A percentile compares a stretch with the other conserved stretches of the same genome.
Evolutionary conservation across 2,113 vertebrate genomes (phyloP).

Genomic region (Piprites chloris): DNA sequence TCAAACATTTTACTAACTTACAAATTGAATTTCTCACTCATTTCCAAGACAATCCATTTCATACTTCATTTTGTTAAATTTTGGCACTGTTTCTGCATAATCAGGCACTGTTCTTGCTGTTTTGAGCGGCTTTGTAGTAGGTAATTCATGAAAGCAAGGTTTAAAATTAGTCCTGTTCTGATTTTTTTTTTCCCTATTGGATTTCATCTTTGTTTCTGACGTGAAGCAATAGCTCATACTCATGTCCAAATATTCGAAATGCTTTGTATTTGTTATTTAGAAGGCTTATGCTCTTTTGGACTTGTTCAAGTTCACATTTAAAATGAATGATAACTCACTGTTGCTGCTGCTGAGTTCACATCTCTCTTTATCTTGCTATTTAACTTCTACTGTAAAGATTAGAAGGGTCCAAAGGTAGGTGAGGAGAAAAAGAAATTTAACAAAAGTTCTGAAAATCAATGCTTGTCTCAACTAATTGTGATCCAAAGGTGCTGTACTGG

Average conservation of each 20-base stretch:
- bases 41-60: not conserved
- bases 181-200: rapidly evolving
- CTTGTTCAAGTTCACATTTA: not conserved
- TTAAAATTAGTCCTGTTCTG: not conserved
- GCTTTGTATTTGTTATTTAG: not conserved
- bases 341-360: not conserved
- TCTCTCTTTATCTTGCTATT: not conserved
- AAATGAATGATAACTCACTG: not conserved
- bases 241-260: not conserved
- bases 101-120: not conserved
- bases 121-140: not conserved
- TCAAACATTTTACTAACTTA: not conserved
- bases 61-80: not conserved
- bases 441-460: not conserved
- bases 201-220: not conserved
- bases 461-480: not conserved
- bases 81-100: not conserved
- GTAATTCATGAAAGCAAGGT: not conserved
- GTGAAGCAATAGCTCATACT: not conserved
- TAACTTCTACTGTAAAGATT: not conserved
- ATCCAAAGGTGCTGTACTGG: not conserved
- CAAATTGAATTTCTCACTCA: not conserved
- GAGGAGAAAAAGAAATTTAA: not conserved
- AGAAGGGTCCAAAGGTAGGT: not conserved
- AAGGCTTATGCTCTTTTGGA: not conserved